These are phyloP conservation scores for Epinotia ramella DNA, from an alignment of 2,888 invertebrate genomes.

Conservation along the genomic window DNA sequence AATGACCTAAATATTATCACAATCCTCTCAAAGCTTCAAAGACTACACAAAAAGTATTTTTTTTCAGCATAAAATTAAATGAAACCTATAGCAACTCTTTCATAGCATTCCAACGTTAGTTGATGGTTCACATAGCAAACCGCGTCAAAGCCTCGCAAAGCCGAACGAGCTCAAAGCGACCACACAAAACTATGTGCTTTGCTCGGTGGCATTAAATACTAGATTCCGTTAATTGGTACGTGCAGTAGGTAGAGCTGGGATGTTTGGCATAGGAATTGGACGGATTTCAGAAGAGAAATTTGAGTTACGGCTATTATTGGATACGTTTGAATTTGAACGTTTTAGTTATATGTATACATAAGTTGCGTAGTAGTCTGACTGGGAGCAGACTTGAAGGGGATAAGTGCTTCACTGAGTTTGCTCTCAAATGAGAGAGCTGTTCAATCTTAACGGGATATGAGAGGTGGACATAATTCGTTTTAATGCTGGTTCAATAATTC, in stretches of 20 bases:
- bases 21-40: background rate
- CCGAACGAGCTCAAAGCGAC: slow-evolving; percentile 9
- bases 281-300: background rate
- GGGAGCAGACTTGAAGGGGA: no score
- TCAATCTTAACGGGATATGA: no score
- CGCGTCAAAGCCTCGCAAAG: slow-evolving; percentile 9
- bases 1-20: no score
- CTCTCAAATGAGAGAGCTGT: no score
- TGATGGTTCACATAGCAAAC: background rate
- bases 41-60: background rate
- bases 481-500: no score
- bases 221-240: slow-evolving; percentile 4
- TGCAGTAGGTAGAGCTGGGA: background rate
- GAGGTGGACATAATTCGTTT: no score
- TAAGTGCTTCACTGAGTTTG: no score
- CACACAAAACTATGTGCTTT: slow-evolving; percentile 5
- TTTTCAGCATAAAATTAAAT: background rate
- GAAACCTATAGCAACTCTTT: background rate
- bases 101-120: background rate
- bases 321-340: no score
- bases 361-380: no score
- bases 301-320: background rate
- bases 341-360: no score
- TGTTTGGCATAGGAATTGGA: background rate
- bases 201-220: slow-evolving; percentile 5